These are phyloP conservation scores for Drosophila novamexicana DNA, from an alignment of 1,140 invertebrate genomes.

Conservation along the genomic window DNA sequence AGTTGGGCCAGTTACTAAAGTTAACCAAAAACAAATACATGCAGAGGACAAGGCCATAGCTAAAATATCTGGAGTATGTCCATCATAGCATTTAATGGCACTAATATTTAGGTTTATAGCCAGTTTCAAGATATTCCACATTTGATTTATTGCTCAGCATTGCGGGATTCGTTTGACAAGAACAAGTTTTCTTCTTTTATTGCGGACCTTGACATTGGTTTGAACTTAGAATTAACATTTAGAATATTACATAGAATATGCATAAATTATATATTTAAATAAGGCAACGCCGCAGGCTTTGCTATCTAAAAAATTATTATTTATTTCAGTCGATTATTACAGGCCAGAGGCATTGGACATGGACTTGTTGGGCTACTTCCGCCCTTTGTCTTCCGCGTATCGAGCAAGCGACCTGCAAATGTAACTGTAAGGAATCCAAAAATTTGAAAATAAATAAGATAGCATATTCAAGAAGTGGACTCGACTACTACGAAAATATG, in stretches of 20 bases:
- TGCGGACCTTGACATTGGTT: conserved; percentile 16
- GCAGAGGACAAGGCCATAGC: not conserved
- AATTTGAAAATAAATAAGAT: not conserved
- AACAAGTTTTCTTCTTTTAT: conserved; percentile 43
- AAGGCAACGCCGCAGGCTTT: not conserved
- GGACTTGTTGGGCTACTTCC: conserved; percentile 47
- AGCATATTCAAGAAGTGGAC: conserved; percentile 17
- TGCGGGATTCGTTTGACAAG: conserved; percentile 25
- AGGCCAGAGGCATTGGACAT: conserved; percentile 35
- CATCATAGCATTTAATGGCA: not conserved
- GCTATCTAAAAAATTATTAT: conserved; percentile 4
- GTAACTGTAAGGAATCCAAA: conserved; percentile 72
- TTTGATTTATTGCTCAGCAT: conserved; percentile 39
- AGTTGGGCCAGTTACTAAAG: not conserved
- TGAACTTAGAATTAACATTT: conserved; percentile 33
- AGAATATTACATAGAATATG: conserved; percentile 6
- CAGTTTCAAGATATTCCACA: not conserved
- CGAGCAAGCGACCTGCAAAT: conserved; percentile 22
- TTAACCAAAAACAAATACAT: too few relatives aligned
- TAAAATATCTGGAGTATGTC: not conserved
- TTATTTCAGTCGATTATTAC: conserved; percentile 12
- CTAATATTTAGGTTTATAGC: not conserved
- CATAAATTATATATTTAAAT: conserved; percentile 12
- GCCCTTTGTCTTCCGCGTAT: conserved; percentile 61
- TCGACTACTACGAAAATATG: conserved; percentile 55